Evolutionary conservation across 2,113 vertebrate species (phyloP), one percentile per base, ranked within the genome.

Genomic region (Muntiacus muntjak): DNA sequence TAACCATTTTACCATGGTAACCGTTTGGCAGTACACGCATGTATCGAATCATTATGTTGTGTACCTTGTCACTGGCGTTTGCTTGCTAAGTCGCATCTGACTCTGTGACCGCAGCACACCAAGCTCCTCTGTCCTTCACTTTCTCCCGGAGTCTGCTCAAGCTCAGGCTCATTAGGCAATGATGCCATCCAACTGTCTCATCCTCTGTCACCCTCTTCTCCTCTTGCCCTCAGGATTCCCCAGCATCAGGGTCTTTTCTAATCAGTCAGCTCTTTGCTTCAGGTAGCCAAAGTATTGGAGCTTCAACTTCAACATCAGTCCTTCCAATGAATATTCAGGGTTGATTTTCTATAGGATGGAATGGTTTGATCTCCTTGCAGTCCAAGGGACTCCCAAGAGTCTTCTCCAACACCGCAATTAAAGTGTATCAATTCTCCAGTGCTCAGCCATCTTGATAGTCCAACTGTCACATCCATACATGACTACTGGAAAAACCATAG

Each of bases 11-110:
- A 7, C 0, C 0, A 0, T 8, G 60, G 60, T 33, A 16, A 33
- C 4, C 6, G 7, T 3, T 33, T 30, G 0, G 6, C 14, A 16
- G 14, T 16, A 16, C 7, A 33, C 0, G 7, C 60, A 16, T 1
- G 30, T 14, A 16, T 62, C 60, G 0, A 1, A 15, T 62, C 60
- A 33, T 1, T 6, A 15, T 33, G 60, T 19, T 7, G 30, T 33
- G 30, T 15, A 15, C 30, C 30, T 33, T 33, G 60, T 15, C 33
- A 14, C 60, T 16, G 0, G 8, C 0, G 0, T 33, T 17, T 3
- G 7, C 15, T 17, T 33, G 30, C 62, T 17, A 64, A 64, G 30
- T 33, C 30, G 1, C 62, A 33, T 17, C 30, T 33, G 62, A 4
- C 30, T 64, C 62, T n/a, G 7, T 30, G 30, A 33, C 62, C 16